These are phyloP conservation scores for Reticulitermes lucifugus DNA, from an alignment of 2,888 invertebrate genomes.

Conservation along the genomic window DNA sequence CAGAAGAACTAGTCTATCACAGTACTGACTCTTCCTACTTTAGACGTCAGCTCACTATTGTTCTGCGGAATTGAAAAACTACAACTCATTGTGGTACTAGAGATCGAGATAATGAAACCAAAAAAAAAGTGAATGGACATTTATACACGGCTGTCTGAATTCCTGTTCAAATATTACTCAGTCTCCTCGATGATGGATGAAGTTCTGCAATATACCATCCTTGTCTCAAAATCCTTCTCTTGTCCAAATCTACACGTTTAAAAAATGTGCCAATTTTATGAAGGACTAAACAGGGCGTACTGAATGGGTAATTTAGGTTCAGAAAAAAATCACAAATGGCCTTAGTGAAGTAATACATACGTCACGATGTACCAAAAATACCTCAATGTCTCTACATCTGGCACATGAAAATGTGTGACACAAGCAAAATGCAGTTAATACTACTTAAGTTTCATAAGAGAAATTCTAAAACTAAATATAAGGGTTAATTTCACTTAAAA, in stretches of 20 bases:
- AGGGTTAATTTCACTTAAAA: too few relatives aligned
- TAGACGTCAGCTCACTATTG: too few relatives aligned
- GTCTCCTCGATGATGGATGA: background rate
- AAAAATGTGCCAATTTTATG: background rate
- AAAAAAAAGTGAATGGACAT: background rate
- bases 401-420: too few relatives aligned
- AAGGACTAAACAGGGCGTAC: background rate
- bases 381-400: too few relatives aligned
- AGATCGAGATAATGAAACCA: background rate
- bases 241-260: background rate
- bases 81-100: background rate
- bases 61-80: too few relatives aligned
- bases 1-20: too few relatives aligned
- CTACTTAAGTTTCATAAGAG: too few relatives aligned
- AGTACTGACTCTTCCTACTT: too few relatives aligned
- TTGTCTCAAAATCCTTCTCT: background rate
- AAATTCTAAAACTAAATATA: too few relatives aligned
- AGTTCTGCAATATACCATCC: background rate
- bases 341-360: background rate
- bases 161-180: slow-evolving; percentile 4
- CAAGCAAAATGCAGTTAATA: too few relatives aligned
- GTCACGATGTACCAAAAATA: background rate
- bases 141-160: background rate
- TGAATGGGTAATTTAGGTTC: background rate
- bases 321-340: background rate